Base-by-base conservation (phyloP, 2,113 vertebrate species). In the Mobula hypostoma region DNA sequence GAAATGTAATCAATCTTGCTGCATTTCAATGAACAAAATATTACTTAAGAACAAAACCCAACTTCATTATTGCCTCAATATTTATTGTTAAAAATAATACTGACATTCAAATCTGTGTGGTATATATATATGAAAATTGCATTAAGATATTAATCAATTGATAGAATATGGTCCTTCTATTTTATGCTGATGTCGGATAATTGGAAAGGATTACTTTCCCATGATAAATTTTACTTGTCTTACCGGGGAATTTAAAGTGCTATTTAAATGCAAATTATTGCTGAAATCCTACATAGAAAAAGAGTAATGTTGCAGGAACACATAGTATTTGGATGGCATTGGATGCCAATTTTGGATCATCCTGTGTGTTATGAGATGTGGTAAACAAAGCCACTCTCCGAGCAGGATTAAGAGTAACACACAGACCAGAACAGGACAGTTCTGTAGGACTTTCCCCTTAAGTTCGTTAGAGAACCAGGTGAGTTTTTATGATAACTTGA, bases 31-130 rank as follows among this genome's bases (percentile, higher is more conserved):
- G 82, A 36, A 40, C 2, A 36, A 27, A 56, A 88, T n/a, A 19
- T 63, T n/a, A 66, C 61, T 66, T 32, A 32, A 61, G 68, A 7
- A 66, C 8, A 85, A 83, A 83, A 63, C 5, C 29, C 15, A 90
- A 32, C 63, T 66, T 90, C 1, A n/a, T 17, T 15, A 8, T 36
- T 90, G 29, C 61, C n/a, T 32, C 29, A 32, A 90, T 17, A 68
- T 66, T 66, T 88, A 66, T 66, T 17, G 14, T 90, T 90, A 66
- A 32, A 90, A 90, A n/a, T 88, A 66, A 90, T n/a, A 90, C 29
- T 68, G 61, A 32, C n/a, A 68, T 90, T 90, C 14, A 66, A 32
- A 66, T 19, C 1, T 32, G 19, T 19, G 14, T 36, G 61, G 12
- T 61, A 90, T 90, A n/a, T 88, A 21, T 74, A 24, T 48, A 48